Conservation (phyloP, 2,113 vertebrate species). For the Strigops habroptila region DNA sequence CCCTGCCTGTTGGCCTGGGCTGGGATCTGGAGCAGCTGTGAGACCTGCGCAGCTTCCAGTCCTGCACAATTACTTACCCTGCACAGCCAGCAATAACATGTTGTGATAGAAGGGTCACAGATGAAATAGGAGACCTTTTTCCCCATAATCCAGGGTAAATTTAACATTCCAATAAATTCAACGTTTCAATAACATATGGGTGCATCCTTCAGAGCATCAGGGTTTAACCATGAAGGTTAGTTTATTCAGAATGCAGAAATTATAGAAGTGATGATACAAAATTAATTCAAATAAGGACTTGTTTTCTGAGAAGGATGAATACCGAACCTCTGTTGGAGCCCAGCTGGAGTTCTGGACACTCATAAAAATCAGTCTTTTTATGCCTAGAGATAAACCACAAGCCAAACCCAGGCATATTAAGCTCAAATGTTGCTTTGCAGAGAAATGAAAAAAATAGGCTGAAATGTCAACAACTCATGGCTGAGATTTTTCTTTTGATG, state of each 20-base stretch:
- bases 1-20: fast-evolving
- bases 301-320: not conserved
- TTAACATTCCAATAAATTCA: too few species aligned
- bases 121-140: not conserved
- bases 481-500: not conserved
- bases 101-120: not conserved
- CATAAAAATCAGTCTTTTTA: not conserved
- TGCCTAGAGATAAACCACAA: not conserved
- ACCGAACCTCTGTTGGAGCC: not conserved
- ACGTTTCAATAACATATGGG: not conserved
- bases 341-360: not conserved
- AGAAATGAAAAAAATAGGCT: not conserved
- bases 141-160: not conserved
- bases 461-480: not conserved
- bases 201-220: fast-evolving
- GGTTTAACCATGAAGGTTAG: not conserved
- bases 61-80: not conserved
- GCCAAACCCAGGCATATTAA: not conserved
- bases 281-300: not conserved
- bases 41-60: not conserved
- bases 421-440: not conserved
- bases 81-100: fast-evolving
- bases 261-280: not conserved
- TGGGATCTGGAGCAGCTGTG: not conserved
- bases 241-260: not conserved